A percentile compares a stretch with the other conserved stretches of the same genome.
Conservation (phyloP, 2,888 invertebrate species). For the Cynaeus angustus region DNA sequence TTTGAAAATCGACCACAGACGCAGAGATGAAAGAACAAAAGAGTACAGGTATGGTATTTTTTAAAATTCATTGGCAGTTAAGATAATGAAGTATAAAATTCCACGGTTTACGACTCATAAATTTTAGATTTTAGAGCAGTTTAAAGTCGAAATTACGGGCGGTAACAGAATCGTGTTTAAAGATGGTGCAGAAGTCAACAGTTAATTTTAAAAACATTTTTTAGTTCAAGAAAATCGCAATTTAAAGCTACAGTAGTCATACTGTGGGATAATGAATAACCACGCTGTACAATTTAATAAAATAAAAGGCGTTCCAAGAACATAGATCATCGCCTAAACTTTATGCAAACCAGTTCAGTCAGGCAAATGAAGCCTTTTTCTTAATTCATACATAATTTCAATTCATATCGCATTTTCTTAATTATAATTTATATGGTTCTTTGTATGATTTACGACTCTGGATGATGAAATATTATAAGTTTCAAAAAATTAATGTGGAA, state of each 20-base stretch:
- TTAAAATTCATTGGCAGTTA: constrained; percentile 47
- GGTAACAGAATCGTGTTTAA: constrained; percentile 15
- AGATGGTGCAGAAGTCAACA: background rate
- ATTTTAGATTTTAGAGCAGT: constrained; percentile 46
- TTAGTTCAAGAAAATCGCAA: background rate
- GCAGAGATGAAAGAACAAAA: constrained; percentile 37
- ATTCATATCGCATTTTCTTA: constrained; percentile 6
- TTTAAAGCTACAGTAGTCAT: background rate
- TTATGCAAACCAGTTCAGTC: constrained; percentile 3
- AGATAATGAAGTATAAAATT: constrained; percentile 49
- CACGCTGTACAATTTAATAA: background rate
- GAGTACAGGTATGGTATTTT: constrained; percentile 36
- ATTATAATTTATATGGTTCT: constrained; percentile 12
- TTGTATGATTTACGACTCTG: constrained; percentile 15
- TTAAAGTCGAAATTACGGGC: constrained; percentile 31
- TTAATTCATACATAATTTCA: background rate
- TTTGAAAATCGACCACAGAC: constrained; percentile 14
- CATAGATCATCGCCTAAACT: constrained; percentile 8
- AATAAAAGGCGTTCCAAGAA: background rate
- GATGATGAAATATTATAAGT: constrained; percentile 7
- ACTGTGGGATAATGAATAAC: background rate
- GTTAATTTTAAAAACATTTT: background rate
- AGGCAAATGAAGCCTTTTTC: constrained; percentile 6
- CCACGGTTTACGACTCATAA: constrained; percentile 47
- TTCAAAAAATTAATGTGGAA: constrained; percentile 16